These are phyloP conservation scores for Hirtodrosophila duncani DNA, from an alignment of 2,888 invertebrate species.

Conservation along the genomic window DNA sequence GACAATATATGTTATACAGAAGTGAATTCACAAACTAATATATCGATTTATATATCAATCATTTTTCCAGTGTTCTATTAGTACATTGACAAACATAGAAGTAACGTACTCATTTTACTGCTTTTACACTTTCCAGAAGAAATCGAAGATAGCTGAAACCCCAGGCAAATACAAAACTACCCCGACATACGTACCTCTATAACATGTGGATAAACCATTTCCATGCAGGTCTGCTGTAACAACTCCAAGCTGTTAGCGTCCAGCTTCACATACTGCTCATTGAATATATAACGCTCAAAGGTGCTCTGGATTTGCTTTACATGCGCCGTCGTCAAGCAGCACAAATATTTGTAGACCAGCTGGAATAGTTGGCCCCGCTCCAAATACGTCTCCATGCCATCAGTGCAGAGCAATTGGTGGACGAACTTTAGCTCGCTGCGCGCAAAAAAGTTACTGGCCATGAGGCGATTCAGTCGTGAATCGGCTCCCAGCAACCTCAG, in stretches of 20 bases:
- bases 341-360: slow-evolving; percentile 82
- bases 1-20: too few species aligned
- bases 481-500: slow-evolving; percentile 56
- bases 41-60: too few species aligned
- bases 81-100: too few species aligned
- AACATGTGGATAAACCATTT: slow-evolving; percentile 78
- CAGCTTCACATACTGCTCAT: slow-evolving; percentile 80
- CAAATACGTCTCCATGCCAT: slow-evolving; percentile 66
- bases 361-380: slow-evolving; percentile 62
- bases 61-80: too few species aligned
- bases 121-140: too few species aligned
- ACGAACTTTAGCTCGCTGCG: slow-evolving; percentile 82
- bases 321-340: slow-evolving; percentile 81
- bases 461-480: slow-evolving; percentile 52
- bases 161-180: not conserved
- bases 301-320: slow-evolving; percentile 81
- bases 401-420: slow-evolving; percentile 70
- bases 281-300: slow-evolving; percentile 82
- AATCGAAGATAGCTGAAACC: too few species aligned
- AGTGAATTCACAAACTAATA: too few species aligned
- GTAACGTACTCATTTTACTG: too few species aligned
- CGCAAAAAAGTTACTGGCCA: slow-evolving; percentile 79
- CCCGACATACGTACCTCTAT: slow-evolving; percentile 70
- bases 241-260: slow-evolving; percentile 80
- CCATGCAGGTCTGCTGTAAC: slow-evolving; percentile 80